These are phyloP conservation scores for Chunga burmeisteri DNA, from an alignment of 2,113 vertebrate genomes.

Conservation along the genomic window DNA sequence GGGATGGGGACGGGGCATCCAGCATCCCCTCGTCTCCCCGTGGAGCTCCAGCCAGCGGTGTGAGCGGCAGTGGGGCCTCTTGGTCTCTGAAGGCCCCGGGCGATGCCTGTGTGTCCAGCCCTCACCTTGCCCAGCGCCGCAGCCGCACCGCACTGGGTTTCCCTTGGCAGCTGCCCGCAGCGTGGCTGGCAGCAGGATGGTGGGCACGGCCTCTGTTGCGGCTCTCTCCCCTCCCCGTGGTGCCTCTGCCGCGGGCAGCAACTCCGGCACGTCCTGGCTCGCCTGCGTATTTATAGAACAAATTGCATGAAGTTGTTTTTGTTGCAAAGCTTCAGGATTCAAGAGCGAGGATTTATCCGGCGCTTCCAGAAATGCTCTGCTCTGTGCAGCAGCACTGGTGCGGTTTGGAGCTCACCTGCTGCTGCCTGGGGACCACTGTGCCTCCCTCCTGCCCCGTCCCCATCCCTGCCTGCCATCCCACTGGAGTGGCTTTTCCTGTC, in stretches of 20 bases:
- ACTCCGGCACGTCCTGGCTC: slow-evolving; percentile 34
- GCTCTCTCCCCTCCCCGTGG: neutral
- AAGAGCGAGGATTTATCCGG: neutral
- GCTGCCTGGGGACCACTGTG: rapidly evolving
- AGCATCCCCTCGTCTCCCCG: rapidly evolving
- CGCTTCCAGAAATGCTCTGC: neutral
- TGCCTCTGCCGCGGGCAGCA: neutral
- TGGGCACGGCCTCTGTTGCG: rapidly evolving
- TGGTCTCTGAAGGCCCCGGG: rapidly evolving
- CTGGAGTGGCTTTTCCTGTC: neutral
- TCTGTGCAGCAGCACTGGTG: neutral
- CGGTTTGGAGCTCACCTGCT: neutral
- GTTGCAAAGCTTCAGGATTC: slow-evolving; percentile 26
- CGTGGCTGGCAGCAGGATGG: rapidly evolving
- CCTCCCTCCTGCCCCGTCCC: too few species aligned
- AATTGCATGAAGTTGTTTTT: slow-evolving; percentile 13
- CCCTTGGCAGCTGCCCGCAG: neutral
- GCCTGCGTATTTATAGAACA: slow-evolving; percentile 60
- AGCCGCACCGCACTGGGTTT: rapidly evolving
- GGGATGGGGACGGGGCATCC: neutral
- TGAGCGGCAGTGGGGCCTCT: neutral
- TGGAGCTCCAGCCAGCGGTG: neutral
- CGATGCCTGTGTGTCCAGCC: rapidly evolving
- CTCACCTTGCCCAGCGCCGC: neutral
- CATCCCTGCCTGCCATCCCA: neutral